phyloP scores from a whole-genome alignment of 2,888 invertebrate species.

The Eupithecia subfuscata region DNA sequence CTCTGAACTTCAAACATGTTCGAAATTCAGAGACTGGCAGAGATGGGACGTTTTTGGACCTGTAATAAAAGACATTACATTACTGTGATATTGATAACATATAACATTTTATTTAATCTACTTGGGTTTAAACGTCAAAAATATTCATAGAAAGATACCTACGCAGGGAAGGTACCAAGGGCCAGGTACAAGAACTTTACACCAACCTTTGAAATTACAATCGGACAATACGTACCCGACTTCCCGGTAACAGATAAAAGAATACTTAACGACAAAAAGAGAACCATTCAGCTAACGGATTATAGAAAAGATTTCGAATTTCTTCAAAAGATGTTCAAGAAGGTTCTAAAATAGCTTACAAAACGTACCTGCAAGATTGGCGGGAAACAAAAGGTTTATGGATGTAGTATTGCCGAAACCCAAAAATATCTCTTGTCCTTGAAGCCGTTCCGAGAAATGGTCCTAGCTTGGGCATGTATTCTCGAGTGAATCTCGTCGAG shows the following conservation, averaged over 20 bases:
- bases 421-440: constrained; percentile 43
- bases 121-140: neutral
- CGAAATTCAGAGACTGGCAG: neutral
- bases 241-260: constrained; percentile 31
- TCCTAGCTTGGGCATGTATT: constrained; percentile 32
- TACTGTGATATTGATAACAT: no score
- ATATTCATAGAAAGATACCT: neutral
- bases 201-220: constrained; percentile 6
- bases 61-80: neutral
- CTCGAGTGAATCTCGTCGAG: neutral
- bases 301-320: constrained; percentile 15
- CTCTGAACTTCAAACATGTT: neutral
- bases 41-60: neutral
- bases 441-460: constrained; percentile 40
- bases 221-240: constrained; percentile 25
- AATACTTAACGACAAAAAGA: constrained; percentile 17
- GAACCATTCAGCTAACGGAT: constrained; percentile 32
- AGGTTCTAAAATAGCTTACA: constrained; percentile 1
- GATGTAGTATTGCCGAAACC: constrained; percentile 36
- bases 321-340: constrained; percentile 6
- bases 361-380: constrained; percentile 37
- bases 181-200: constrained; percentile 14
- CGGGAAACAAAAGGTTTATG: constrained; percentile 42
- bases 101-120: neutral
- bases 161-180: constrained; percentile 32